Conservation (phyloP, 2,113 vertebrate genomes). For the Mirounga angustirostris region DNA sequence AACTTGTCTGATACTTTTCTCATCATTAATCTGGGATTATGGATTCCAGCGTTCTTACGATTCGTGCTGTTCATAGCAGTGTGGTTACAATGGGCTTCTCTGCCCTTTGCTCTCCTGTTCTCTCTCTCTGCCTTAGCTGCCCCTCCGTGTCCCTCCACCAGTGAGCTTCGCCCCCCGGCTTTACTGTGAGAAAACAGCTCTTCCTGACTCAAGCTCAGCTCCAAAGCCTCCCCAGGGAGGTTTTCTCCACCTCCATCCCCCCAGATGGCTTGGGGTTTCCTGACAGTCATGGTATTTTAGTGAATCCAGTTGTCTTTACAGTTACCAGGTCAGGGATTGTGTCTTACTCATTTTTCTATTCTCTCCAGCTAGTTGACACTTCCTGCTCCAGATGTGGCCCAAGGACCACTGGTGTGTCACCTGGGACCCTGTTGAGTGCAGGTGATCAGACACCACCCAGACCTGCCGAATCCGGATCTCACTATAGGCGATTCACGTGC, state of each 20-base stretch:
- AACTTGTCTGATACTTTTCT: neutral
- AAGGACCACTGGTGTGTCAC: too few relatives aligned
- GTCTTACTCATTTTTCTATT: neutral
- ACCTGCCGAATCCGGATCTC: neutral
- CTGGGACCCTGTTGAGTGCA: neutral
- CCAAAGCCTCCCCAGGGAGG: neutral
- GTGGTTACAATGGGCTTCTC: neutral
- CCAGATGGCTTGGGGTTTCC: neutral
- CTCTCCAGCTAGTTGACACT: neutral
- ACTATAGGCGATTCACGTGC: neutral
- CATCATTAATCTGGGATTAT: neutral
- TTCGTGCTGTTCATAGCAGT: neutral
- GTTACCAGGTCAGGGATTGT: neutral
- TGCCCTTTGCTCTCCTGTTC: neutral
- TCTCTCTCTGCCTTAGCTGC: neutral
- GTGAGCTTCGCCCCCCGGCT: neutral
- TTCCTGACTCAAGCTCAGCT: neutral
- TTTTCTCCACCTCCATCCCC: neutral
- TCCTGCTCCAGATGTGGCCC: neutral
- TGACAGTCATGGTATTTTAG: neutral
- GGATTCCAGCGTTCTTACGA: neutral
- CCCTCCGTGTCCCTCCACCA: neutral
- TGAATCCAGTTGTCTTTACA: neutral
- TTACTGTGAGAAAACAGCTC: neutral
- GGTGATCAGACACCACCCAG: rapidly evolving